These are phyloP conservation scores for Nerophis ophidion DNA, from an alignment of 2,113 vertebrate species.

Conservation along the genomic window DNA sequence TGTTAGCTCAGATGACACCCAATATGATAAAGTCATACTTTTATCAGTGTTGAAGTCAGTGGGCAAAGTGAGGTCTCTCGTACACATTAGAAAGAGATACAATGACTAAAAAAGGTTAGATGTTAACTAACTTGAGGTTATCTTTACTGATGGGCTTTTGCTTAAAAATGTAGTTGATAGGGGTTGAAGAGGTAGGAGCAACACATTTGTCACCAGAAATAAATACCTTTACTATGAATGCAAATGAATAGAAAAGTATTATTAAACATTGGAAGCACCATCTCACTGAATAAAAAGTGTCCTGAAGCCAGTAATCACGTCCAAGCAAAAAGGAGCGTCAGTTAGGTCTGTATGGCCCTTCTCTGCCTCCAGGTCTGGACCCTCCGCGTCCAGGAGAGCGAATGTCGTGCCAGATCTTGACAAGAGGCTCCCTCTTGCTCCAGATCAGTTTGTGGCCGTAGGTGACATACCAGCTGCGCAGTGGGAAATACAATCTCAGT, in stretches of 20 bases:
- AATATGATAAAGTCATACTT: no score
- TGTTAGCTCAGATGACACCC: no score
- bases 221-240: no score
- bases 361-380: conserved; percentile 70
- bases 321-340: neutral
- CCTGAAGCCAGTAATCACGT: neutral
- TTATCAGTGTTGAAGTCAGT: no score
- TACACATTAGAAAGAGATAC: no score
- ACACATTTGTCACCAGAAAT: neutral
- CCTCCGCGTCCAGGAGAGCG: conserved; percentile 32
- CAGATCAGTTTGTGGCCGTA: conserved; percentile 90
- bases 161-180: neutral
- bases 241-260: no score
- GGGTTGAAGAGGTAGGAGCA: neutral
- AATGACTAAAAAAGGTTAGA: no score
- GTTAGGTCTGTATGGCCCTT: conserved; percentile 18
- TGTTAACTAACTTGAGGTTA: no score
- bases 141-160: neutral
- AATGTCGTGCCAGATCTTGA: conserved; percentile 90
- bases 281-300: conserved; percentile 1
- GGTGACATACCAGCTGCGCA: conserved; percentile 83
- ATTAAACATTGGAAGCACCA: no score
- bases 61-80: no score
- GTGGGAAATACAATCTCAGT: conserved; percentile 1
- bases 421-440: conserved; percentile 89